phyloP scores from a whole-genome alignment of 2,888 invertebrate genomes.

The Saturnia pavonia region DNA sequence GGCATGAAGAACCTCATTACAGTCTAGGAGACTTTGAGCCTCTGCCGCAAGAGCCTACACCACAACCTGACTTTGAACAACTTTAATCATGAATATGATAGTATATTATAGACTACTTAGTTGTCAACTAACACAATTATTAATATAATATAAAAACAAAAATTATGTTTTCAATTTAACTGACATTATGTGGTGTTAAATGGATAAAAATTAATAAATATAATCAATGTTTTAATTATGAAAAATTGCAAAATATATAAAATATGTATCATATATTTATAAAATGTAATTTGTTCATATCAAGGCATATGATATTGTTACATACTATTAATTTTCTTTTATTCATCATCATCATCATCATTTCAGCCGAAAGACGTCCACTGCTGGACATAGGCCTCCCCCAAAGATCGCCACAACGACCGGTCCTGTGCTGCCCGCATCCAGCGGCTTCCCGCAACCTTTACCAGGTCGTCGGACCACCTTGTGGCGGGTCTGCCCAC shows the following conservation, averaged over 20 bases:
- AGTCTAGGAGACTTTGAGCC: slow-evolving; percentile 77
- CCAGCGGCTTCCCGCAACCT: no score
- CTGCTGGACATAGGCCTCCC: no score
- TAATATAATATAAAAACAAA: not conserved
- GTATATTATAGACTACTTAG: no score
- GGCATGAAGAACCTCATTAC: slow-evolving; percentile 74
- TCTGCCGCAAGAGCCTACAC: slow-evolving; percentile 74
- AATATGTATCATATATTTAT: not conserved
- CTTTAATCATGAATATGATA: slow-evolving; percentile 44
- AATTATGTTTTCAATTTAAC: not conserved
- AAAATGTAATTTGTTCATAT: not conserved
- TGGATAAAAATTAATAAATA: not conserved
- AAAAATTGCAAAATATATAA: not conserved
- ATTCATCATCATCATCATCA: no score
- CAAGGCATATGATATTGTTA: not conserved
- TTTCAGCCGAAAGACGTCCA: no score
- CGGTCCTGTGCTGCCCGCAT: no score
- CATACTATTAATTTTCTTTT: not conserved
- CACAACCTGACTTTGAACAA: slow-evolving; percentile 78
- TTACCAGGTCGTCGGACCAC: no score
- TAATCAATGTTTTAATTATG: not conserved
- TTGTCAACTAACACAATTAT: no score
- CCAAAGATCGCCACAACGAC: no score
- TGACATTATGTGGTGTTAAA: not conserved
- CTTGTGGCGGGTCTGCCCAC: no score